These are phyloP conservation scores for Trimorus sp. DNA, from an alignment of 2,888 invertebrate species.

Conservation along the genomic window DNA sequence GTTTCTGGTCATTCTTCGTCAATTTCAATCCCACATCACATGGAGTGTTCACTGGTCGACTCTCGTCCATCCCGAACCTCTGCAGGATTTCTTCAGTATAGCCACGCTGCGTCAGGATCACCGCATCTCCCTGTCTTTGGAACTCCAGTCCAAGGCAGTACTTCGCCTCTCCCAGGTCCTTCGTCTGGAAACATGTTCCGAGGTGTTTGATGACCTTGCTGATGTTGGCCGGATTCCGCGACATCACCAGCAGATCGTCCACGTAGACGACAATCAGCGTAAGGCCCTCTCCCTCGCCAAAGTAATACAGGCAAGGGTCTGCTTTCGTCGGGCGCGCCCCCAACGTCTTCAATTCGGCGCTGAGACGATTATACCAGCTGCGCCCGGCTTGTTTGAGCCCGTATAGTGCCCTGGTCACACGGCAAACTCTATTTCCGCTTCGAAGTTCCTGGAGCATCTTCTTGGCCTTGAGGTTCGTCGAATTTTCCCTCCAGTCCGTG, in stretches of 20 bases:
- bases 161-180: conserved; percentile 36
- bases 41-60: neutral
- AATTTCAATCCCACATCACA: neutral
- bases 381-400: conserved; percentile 57
- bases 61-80: neutral
- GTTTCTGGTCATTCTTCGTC: too few relatives aligned
- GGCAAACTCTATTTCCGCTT: conserved; percentile 44
- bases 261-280: neutral
- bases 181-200: conserved; percentile 40
- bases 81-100: neutral
- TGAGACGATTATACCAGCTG: conserved; percentile 53
- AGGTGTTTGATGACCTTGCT: conserved; percentile 31
- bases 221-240: conserved; percentile 28
- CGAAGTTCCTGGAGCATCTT: conserved; percentile 35
- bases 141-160: conserved; percentile 61
- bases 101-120: conserved; percentile 26
- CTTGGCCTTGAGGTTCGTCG: conserved; percentile 44
- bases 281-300: neutral
- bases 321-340: neutral
- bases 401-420: conserved; percentile 59
- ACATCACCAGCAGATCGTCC: conserved; percentile 18
- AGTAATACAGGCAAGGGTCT: conserved; percentile 2
- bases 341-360: neutral
- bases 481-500: neutral
- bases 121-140: conserved; percentile 3